Evolutionary conservation across 2,888 invertebrate genomes (phyloP), one percentile per base, ranked within the genome.

Genomic region (Bugulina stolonifera): DNA sequence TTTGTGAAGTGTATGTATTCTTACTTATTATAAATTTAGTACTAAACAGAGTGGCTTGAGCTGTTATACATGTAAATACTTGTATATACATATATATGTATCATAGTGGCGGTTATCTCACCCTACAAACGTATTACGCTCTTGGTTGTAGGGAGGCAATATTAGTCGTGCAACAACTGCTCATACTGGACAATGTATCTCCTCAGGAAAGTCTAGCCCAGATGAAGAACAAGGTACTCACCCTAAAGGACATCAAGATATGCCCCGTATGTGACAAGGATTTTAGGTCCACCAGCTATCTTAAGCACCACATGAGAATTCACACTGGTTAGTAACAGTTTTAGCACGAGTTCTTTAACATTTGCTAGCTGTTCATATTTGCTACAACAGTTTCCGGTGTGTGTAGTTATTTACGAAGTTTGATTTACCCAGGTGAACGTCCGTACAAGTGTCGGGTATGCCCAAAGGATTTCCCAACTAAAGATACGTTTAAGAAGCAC

Each of bases 401-500:
- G 43, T 43, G 5, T 43, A 43, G 43, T 43, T 43, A 43, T 18
- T 18, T 43, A 18, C 43, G 18, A 43, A 10, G 10, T 43, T 43
- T 10, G 18, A 43, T 22, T 35, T 58, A 72, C 75, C 14, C 74
- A 83, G 83, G 82, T 73, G 79, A 81, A 71, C 73, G 79, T 22
- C 81, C 80, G 1, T 77, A 80, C 72, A 78, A 77, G 58, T 83
- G 83, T 75, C n/a, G 69, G 0, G 69, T 76, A 10, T 83, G 83
- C 74, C 74, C 75, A 29, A 80, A 81, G 73, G 76, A 77, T 22
- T 83, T 83, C 73, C 78, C 78, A 23, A 79, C 81, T 1, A 79
- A 78, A 71, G 82, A 82, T 73, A 77, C 80, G 0, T 75, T 82
- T 22, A 78, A 76, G 72, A 82, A 82, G 72, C 83, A 83, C 74